phyloP scores from a whole-genome alignment of 2,888 invertebrate species.

The Heliconius erato region DNA sequence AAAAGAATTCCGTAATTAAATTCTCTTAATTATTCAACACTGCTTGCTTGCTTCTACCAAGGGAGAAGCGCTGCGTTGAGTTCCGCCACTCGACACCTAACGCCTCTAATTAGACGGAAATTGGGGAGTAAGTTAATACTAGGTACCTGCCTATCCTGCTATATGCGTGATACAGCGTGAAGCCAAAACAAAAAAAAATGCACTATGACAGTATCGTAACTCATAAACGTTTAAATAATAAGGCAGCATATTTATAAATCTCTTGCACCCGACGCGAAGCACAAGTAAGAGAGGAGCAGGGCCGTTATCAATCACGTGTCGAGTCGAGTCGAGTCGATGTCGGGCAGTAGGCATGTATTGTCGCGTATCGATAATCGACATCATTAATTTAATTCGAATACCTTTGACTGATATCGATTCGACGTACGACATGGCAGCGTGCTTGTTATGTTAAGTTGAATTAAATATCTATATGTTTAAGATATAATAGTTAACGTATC shows the following conservation, averaged over 20 bases:
- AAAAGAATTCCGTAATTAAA: too few relatives aligned
- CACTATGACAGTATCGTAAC: background rate
- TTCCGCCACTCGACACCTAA: too few relatives aligned
- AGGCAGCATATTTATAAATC: constrained; percentile 43
- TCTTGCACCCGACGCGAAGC: constrained; percentile 14
- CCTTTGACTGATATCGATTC: constrained; percentile 53
- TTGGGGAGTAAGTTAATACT: too few relatives aligned
- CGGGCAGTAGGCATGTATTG: constrained; percentile 59
- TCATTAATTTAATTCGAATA: constrained; percentile 67
- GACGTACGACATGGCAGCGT: constrained; percentile 47
- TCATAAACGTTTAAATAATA: constrained; percentile 41
- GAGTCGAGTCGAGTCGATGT: constrained; percentile 48
- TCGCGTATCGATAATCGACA: constrained; percentile 70
- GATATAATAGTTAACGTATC: background rate
- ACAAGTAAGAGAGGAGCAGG: constrained; percentile 18
- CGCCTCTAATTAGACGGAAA: too few relatives aligned
- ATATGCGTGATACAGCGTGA: too few relatives aligned
- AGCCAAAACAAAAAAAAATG: background rate
- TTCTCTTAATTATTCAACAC: too few relatives aligned
- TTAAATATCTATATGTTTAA: constrained; percentile 10
- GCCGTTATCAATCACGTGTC: constrained; percentile 53
- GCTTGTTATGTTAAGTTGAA: constrained; percentile 38
- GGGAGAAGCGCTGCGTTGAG: too few relatives aligned
- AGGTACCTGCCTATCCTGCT: too few relatives aligned
- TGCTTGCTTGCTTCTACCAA: too few relatives aligned